Evolutionary conservation across 2,797 vertebrate species (phyloP), one percentile per base, ranked within the genome.

Genomic region (Urophycis tenuis): DNA sequence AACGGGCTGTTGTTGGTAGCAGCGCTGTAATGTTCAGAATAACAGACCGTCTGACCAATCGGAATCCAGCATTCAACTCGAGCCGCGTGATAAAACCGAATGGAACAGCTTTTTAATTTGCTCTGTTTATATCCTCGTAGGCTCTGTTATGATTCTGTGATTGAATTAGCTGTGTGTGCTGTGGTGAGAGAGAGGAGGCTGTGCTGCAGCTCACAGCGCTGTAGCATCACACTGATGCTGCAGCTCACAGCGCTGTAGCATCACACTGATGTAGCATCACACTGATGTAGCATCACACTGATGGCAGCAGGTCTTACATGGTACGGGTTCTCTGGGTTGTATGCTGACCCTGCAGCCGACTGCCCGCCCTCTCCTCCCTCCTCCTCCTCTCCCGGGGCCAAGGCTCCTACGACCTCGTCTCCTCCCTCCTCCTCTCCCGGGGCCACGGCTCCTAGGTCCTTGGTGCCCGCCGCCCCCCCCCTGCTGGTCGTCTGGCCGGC

Each of bases 251-350:
- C n/a, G n/a, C n/a, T n/a, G n/a, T n/a, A n/a, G n/a, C n/a, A n/a
- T n/a, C n/a, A n/a, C n/a, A n/a, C n/a, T n/a, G n/a, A n/a, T n/a
- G n/a, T n/a, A n/a, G n/a, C n/a, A n/a, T n/a, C n/a, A n/a, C n/a
- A n/a, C n/a, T n/a, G n/a, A n/a, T n/a, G n/a, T n/a, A n/a, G n/a
- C n/a, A n/a, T n/a, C n/a, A n/a, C n/a, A n/a, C n/a, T n/a, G n/a
- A n/a, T n/a, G n/a, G n/a, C n/a, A n/a, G n/a, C 41, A 25, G 9
- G 1, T 60, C 96, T 93, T 89, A 97, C 96, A 0, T 96, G 95
- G 73, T 97, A 97, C 9, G 96, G 96, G 82, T 98, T 98, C 78
- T 97, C 94, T 0, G 96, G 96, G 80, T 97, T 96, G 85, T 92
- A 94, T 0, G 87, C 89, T 25, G 92, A 92, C 33, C 92, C 88